Evolutionary conservation across 2,888 invertebrate species (phyloP).

Genomic region (Lamellibrachia satsuma): DNA sequence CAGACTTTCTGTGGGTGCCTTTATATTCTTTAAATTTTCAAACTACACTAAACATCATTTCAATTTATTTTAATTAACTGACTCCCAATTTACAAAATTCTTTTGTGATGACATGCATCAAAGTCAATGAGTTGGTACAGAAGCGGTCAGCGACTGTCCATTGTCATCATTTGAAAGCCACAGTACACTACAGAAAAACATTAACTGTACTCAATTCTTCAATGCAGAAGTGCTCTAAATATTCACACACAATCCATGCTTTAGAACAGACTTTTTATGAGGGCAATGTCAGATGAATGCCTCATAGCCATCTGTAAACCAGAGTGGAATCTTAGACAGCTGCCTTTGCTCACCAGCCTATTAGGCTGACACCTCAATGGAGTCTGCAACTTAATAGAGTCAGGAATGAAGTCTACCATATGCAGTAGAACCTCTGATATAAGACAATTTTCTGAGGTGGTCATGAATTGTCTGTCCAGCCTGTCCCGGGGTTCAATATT

Average conservation of each 20-base stretch:
- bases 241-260: neutral
- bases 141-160: no score
- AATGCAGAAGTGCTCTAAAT: neutral
- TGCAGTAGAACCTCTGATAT: neutral
- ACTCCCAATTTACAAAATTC: no score
- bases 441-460: neutral
- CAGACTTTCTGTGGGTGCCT: no score
- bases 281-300: neutral
- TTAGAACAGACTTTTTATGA: neutral
- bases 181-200: no score
- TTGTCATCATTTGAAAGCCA: no score
- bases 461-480: neutral
- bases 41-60: no score
- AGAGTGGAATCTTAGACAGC: neutral
- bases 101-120: no score
- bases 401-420: neutral
- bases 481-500: neutral
- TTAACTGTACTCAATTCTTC: neutral
- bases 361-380: neutral
- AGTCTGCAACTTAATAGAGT: conserved; percentile 8
- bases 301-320: neutral
- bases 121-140: no score
- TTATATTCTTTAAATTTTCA: no score
- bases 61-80: no score
- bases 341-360: neutral